Percentiles rank a stretch among this genome's conserved stretches.
Evolutionary conservation across 2,113 vertebrate genomes (phyloP).

Genomic region (Malurus elegans): DNA sequence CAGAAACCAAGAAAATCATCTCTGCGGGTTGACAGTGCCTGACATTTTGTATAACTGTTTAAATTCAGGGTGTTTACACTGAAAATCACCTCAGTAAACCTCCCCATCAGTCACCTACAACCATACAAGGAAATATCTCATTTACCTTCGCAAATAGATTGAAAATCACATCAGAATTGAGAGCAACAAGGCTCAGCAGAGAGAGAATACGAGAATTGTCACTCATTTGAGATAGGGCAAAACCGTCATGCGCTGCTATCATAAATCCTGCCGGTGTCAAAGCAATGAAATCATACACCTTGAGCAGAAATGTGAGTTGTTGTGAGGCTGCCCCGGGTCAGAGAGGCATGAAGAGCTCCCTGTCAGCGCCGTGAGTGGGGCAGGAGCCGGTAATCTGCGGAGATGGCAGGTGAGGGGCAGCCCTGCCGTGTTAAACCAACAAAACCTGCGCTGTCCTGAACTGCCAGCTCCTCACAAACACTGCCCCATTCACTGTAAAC

Average conservation of each 20-base stretch:
- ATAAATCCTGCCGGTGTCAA: constrained; percentile 17
- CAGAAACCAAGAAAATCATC: not conserved
- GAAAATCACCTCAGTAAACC: not conserved
- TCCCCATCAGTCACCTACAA: not conserved
- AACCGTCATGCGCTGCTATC: not conserved
- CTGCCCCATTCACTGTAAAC: constrained; percentile 25
- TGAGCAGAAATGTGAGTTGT: not conserved
- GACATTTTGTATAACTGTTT: not conserved
- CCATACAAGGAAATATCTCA: not conserved
- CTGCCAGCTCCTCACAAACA: constrained; percentile 48
- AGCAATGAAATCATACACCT: not conserved
- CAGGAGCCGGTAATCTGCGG: constrained; percentile 17
- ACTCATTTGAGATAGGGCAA: not conserved
- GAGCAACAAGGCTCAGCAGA: not conserved
- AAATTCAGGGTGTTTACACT: not conserved
- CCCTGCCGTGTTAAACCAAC: not conserved
- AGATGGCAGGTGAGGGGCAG: constrained; percentile 7
- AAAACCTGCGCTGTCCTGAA: not conserved
- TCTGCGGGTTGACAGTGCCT: not conserved
- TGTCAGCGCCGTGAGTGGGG: not conserved
- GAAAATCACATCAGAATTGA: not conserved
- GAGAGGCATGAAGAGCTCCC: not conserved
- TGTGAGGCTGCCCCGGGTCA: not conserved
- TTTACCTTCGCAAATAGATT: not conserved
- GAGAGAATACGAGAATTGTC: not conserved